Percentiles rank a stretch among this genome's conserved stretches.
These are phyloP conservation scores for Ctenoplectra terminalis DNA, from an alignment of 1,140 invertebrate species.

Conservation along the genomic window DNA sequence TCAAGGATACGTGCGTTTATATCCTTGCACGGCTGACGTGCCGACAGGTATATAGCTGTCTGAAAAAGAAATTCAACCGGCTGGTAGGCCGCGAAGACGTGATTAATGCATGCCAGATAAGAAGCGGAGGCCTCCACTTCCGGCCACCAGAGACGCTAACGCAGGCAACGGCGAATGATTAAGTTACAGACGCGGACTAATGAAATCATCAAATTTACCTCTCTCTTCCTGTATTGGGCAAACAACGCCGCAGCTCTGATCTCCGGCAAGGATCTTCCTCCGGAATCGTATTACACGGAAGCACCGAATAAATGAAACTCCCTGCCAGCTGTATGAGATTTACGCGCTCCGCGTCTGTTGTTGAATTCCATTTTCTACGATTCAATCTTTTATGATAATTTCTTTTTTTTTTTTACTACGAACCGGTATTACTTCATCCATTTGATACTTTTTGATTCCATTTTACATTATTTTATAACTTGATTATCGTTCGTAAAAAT, in stretches of 20 bases:
- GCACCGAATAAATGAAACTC: slow-evolving; percentile 37
- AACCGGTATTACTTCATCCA: too few species aligned
- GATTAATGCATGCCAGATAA: slow-evolving; percentile 67
- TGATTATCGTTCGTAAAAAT: neutral
- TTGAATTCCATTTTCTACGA: neutral
- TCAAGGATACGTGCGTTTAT: slow-evolving; percentile 52
- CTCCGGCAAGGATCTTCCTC: slow-evolving; percentile 14
- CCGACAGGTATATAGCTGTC: slow-evolving; percentile 56
- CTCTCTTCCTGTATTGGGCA: slow-evolving; percentile 32
- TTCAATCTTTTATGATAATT: neutral
- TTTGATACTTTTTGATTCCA: too few species aligned
- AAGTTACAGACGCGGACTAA: slow-evolving; percentile 62
- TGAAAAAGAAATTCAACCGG: slow-evolving; percentile 41
- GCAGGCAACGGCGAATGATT: slow-evolving; percentile 57
- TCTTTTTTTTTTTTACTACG: too few species aligned
- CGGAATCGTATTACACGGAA: slow-evolving; percentile 34
- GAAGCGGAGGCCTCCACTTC: slow-evolving; percentile 41
- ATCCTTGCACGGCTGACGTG: slow-evolving; percentile 55
- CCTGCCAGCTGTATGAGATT: neutral
- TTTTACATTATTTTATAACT: neutral
- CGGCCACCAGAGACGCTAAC: slow-evolving; percentile 31
- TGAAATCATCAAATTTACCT: slow-evolving; percentile 66
- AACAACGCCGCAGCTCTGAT: slow-evolving; percentile 33
- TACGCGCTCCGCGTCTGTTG: neutral
- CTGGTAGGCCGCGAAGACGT: slow-evolving; percentile 37